Conservation (phyloP, 2,797 vertebrate genomes). For the Eutrigla gurnardus region DNA sequence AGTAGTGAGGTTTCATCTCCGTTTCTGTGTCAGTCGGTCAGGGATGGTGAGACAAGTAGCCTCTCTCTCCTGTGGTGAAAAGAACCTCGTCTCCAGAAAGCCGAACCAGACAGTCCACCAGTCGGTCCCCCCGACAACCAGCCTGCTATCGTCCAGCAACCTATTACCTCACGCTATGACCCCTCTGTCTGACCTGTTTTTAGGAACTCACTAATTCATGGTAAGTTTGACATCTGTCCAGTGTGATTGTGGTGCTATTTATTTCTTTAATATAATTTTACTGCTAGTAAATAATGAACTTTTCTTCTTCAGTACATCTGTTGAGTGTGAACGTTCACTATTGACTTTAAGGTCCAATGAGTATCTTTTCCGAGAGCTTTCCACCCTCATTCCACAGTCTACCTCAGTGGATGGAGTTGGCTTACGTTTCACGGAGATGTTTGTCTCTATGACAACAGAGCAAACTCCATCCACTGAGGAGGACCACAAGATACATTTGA, state of each 20-base stretch:
- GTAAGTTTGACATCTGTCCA: conserved; percentile 70
- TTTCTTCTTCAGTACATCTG: no score
- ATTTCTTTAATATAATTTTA: no score
- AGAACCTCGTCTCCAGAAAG: conserved; percentile 51
- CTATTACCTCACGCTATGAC: conserved; percentile 83
- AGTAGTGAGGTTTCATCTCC: conserved; percentile 37
- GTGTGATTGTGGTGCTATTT: not conserved
- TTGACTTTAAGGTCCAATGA: not conserved
- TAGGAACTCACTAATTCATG: conserved; percentile 85
- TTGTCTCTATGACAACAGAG: not conserved
- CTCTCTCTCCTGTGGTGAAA: conserved; percentile 64
- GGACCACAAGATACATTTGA: not conserved
- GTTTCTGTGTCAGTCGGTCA: conserved; percentile 59
- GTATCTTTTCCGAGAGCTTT: not conserved
- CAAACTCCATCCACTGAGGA: not conserved
- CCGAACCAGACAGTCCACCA: conserved; percentile 59
- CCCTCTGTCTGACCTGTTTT: conserved; percentile 77
- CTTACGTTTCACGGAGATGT: not conserved
- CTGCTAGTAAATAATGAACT: no score
- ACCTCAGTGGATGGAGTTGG: not conserved
- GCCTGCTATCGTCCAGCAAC: conserved; percentile 75
- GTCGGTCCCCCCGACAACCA: conserved; percentile 60
- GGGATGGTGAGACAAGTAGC: conserved; percentile 78
- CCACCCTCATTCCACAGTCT: not conserved
- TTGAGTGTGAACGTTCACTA: no score